A percentile compares a stretch with the other conserved stretches of the same genome.
phyloP scores from a whole-genome alignment of 2,888 invertebrate genomes.

The Himalopsyche japonica region DNA sequence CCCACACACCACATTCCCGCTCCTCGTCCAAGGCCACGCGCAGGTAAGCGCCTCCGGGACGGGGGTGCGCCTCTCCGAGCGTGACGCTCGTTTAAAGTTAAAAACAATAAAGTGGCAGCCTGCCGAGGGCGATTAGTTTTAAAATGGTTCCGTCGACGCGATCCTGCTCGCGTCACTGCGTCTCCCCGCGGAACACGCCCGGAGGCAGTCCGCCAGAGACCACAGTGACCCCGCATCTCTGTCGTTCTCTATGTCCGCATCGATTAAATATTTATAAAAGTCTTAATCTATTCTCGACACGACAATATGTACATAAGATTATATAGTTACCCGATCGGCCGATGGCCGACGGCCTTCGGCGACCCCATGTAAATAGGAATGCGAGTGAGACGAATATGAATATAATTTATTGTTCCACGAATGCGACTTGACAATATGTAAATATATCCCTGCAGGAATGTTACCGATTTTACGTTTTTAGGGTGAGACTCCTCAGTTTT shows the following conservation, averaged over 20 bases:
- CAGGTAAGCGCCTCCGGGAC: constrained; percentile 52
- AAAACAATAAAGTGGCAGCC: background rate
- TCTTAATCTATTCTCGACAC: constrained; percentile 53
- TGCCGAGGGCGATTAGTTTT: background rate
- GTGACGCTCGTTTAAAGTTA: background rate
- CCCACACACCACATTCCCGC: constrained; percentile 58
- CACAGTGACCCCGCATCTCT: constrained; percentile 35
- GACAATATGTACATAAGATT: constrained; percentile 64
- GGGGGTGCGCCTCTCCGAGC: background rate
- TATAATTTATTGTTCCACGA: constrained; percentile 44
- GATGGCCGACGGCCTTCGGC: constrained; percentile 18
- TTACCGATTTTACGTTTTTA: constrained; percentile 10
- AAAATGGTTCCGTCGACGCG: background rate
- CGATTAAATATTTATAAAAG: constrained; percentile 35
- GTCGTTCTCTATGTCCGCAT: constrained; percentile 32
- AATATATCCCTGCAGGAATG: constrained; percentile 48
- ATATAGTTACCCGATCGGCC: constrained; percentile 33
- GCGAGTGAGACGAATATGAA: constrained; percentile 27
- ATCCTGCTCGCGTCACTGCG: background rate
- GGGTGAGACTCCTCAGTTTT: background rate
- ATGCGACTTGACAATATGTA: constrained; percentile 57
- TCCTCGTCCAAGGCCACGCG: constrained; percentile 60
- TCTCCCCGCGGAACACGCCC: background rate
- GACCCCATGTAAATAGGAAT: constrained; percentile 36
- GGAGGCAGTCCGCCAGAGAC: constrained; percentile 31